These are phyloP conservation scores for Tricholauxania praeusta DNA, from an alignment of 2,888 invertebrate genomes.

Conservation along the genomic window DNA sequence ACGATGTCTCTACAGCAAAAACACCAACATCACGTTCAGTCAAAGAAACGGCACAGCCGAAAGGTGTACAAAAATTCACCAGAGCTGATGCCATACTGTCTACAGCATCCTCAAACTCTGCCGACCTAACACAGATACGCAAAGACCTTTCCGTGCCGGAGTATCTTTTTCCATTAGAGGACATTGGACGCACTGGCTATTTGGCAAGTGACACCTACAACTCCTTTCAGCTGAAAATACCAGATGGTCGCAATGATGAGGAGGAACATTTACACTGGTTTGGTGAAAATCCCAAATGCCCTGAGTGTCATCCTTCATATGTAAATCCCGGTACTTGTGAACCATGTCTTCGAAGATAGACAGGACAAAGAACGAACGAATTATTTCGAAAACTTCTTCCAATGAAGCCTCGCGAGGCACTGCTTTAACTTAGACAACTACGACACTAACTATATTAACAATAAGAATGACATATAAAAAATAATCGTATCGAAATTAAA, in stretches of 20 bases:
- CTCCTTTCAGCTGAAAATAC: constrained; percentile 73
- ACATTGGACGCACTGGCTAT: constrained; percentile 72
- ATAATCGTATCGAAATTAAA: too few species aligned
- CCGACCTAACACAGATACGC: constrained; percentile 70
- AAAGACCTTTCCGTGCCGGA: constrained; percentile 75
- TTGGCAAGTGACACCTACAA: constrained; percentile 71
- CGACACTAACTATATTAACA: too few species aligned
- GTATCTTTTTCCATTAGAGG: constrained; percentile 73
- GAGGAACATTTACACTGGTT: constrained; percentile 65
- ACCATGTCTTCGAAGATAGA: constrained; percentile 73
- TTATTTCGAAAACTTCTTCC: neutral
- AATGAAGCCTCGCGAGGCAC: constrained; percentile 7
- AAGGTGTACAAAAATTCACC: constrained; percentile 37
- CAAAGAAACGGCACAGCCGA: constrained; percentile 54
- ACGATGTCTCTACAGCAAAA: constrained; percentile 43
- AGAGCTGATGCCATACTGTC: constrained; percentile 40
- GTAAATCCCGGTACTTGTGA: constrained; percentile 74
- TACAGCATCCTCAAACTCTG: constrained; percentile 31
- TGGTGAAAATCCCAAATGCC: constrained; percentile 74
- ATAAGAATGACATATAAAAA: too few species aligned
- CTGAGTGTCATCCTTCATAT: constrained; percentile 76
- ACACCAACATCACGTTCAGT: constrained; percentile 60
- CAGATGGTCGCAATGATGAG: constrained; percentile 62
- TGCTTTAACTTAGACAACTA: neutral
- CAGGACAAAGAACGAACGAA: neutral